These are phyloP conservation scores for Cardiocondyla obscurior DNA, from an alignment of 1,140 invertebrate species.

Conservation along the genomic window DNA sequence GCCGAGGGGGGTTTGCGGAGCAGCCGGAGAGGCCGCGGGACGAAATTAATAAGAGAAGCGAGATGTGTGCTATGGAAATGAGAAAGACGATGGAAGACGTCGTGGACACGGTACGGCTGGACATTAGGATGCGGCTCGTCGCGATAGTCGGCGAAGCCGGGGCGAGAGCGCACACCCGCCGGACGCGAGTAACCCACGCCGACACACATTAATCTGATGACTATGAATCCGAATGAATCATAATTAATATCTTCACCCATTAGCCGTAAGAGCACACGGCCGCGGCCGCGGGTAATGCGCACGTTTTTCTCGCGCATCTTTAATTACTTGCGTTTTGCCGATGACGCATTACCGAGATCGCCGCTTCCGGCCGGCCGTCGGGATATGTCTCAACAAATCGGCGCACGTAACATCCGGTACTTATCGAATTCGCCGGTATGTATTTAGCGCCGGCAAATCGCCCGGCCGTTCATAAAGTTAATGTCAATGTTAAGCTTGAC, in stretches of 20 bases:
- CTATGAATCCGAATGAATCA: constrained; percentile 72
- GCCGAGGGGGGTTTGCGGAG: constrained; percentile 51
- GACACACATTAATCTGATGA: constrained; percentile 73
- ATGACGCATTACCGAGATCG: constrained; percentile 36
- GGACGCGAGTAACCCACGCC: constrained; percentile 61
- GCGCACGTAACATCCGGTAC: constrained; percentile 21
- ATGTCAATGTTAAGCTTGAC: neutral
- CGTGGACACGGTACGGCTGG: neutral
- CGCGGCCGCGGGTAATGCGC: constrained; percentile 54
- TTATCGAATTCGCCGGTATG: constrained; percentile 29
- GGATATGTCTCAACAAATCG: neutral
- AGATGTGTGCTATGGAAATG: constrained; percentile 72
- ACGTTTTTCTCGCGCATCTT: constrained; percentile 53
- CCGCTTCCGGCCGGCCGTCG: constrained; percentile 19
- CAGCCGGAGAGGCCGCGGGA: constrained; percentile 53
- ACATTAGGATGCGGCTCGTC: constrained; percentile 70
- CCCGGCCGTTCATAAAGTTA: neutral
- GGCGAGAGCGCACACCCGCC: constrained; percentile 14
- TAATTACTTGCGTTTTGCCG: constrained; percentile 64
- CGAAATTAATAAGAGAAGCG: constrained; percentile 75
- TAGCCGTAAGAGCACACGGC: constrained; percentile 60
- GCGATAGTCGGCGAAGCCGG: constrained; percentile 55
- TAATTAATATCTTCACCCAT: constrained; percentile 74
- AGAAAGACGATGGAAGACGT: constrained; percentile 26
- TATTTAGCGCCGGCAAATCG: neutral